Percentiles rank a stretch among this genome's conserved stretches.
phyloP scores from a whole-genome alignment of 2,113 vertebrate species.

The Trogon surrucura region DNA sequence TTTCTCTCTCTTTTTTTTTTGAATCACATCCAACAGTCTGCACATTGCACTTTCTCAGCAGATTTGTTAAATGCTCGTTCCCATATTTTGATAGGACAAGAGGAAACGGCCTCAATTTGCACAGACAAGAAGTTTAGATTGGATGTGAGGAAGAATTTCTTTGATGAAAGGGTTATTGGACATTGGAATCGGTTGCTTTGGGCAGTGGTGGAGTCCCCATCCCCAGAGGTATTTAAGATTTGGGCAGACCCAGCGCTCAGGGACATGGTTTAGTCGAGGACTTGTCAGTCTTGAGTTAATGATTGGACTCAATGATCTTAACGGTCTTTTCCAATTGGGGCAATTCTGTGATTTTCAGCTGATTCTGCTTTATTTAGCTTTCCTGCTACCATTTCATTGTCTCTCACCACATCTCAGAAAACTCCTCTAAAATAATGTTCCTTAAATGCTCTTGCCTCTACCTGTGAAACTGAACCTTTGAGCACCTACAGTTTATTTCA shows the following conservation, averaged over 20 bases:
- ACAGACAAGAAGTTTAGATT: too few species aligned
- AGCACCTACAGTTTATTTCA: neutral
- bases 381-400: neutral
- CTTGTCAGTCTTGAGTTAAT: too few species aligned
- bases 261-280: too few species aligned
- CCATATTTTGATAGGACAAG: neutral
- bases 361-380: neutral
- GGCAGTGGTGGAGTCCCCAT: too few species aligned
- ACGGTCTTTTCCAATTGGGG: neutral
- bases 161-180: too few species aligned
- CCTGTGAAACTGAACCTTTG: neutral
- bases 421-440: neutral
- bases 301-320: too few species aligned
- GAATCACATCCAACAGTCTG: too few species aligned
- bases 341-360: neutral
- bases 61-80: neutral
- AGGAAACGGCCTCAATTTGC: too few species aligned
- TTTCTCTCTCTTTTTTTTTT: neutral
- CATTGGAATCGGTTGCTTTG: too few species aligned
- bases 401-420: neutral
- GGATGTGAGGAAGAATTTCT: too few species aligned
- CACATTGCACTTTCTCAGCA: fast-evolving
- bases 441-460: neutral
- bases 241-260: too few species aligned
- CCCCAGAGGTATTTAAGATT: too few species aligned